Percentiles rank a stretch among this genome's conserved stretches.
Evolutionary conservation across 2,888 invertebrate species (phyloP).

Genomic region (Limnephilus rhombicus): DNA sequence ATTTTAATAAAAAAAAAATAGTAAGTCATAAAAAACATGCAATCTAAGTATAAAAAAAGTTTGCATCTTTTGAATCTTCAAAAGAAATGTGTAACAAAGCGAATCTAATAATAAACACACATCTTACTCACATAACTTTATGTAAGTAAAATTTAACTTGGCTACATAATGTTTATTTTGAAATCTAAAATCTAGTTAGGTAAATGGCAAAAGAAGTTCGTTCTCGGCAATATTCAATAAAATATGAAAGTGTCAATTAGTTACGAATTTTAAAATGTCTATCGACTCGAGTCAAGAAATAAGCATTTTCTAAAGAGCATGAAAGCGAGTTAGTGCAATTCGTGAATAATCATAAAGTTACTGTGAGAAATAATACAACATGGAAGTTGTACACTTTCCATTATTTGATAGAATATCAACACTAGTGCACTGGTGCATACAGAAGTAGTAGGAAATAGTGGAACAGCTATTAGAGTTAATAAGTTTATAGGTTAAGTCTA

Average conservation of each 20-base stretch:
- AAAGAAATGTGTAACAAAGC: background rate
- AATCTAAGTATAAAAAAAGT: background rate
- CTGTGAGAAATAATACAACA: conserved; percentile 21
- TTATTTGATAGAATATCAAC: background rate
- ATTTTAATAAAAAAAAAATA: background rate
- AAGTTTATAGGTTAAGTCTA: conserved; percentile 14
- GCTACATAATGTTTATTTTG: background rate
- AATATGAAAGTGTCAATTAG: conserved; percentile 5
- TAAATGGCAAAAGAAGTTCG: background rate
- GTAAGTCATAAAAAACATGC: background rate
- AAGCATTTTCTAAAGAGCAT: conserved; percentile 64
- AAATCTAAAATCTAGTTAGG: background rate
- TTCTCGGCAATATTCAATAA: background rate
- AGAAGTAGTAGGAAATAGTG: conserved; percentile 22
- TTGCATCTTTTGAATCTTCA: background rate
- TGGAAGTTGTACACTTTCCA: background rate
- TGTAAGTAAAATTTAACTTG: background rate
- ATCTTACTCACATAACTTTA: background rate
- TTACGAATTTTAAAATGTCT: conserved; percentile 3
- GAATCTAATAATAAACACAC: background rate
- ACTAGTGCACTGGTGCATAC: conserved; percentile 53
- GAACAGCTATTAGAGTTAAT: conserved; percentile 38
- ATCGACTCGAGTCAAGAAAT: conserved; percentile 26
- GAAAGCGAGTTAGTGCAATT: conserved; percentile 65
- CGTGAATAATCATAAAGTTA: conserved; percentile 50